Conservation (phyloP, 1,140 invertebrate genomes). For the Zaprionus camerounensis region DNA sequence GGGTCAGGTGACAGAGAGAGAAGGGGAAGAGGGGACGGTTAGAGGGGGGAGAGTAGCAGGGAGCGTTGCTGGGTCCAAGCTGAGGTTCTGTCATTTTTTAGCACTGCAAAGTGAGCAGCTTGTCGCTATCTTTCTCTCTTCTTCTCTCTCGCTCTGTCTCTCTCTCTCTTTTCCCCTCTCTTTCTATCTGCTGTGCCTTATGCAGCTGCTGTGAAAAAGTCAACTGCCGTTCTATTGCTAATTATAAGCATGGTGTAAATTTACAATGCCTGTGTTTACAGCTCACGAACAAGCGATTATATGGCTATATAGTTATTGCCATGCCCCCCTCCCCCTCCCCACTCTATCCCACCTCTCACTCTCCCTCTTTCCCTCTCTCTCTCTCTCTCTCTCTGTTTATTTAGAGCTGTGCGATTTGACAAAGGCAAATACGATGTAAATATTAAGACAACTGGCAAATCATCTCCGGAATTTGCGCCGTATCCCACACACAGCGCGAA, state of each 20-base stretch:
- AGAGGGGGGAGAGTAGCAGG: neutral
- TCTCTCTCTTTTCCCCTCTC: neutral
- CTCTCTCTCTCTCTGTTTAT: conserved; percentile 12
- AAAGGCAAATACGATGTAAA: conserved; percentile 46
- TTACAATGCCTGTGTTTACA: conserved; percentile 76
- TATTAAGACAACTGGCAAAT: conserved; percentile 56
- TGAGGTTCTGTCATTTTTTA: conserved; percentile 23
- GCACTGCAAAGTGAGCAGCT: conserved; percentile 14
- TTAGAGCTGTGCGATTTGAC: conserved; percentile 55
- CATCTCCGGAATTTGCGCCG: conserved; percentile 34
- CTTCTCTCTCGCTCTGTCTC: neutral
- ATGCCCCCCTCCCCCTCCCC: neutral
- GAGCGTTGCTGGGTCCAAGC: neutral
- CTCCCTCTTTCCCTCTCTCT: neutral
- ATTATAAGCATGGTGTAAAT: conserved; percentile 78
- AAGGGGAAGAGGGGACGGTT: neutral
- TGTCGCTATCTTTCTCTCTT: neutral
- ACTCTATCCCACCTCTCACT: neutral
- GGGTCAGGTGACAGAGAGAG: neutral
- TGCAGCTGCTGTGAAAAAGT: conserved; percentile 52
- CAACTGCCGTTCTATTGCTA: conserved; percentile 78
- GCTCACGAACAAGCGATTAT: conserved; percentile 78
- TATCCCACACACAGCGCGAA: conserved; percentile 19
- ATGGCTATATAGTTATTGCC: conserved; percentile 68
- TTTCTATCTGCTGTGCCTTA: neutral